These are phyloP conservation scores for Drosophila neonasuta DNA, from an alignment of 2,888 invertebrate genomes.

Conservation along the genomic window DNA sequence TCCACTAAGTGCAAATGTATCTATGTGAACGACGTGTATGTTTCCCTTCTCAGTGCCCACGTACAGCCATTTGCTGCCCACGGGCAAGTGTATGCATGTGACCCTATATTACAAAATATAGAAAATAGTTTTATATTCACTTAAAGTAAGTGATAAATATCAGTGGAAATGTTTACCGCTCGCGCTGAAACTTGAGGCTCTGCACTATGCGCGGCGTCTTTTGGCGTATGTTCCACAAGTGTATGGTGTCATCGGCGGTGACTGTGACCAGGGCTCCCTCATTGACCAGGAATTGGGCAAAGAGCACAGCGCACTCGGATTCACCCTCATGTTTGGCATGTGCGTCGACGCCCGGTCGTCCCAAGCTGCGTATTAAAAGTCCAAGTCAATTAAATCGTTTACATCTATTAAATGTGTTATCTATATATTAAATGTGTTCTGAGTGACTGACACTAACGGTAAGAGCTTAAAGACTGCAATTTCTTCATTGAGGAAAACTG, in stretches of 20 bases:
- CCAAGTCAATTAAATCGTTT: too few relatives aligned
- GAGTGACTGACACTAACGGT: too few relatives aligned
- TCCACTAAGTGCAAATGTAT: constrained; percentile 97
- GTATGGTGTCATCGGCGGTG: constrained; percentile 97
- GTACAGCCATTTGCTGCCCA: constrained; percentile 99
- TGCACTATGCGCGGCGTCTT: constrained; percentile 97
- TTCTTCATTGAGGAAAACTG: too few relatives aligned
- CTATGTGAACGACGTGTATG: constrained; percentile 98
- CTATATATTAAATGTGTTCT: too few relatives aligned
- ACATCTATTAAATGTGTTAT: too few relatives aligned
- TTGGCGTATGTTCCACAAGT: constrained; percentile 98
- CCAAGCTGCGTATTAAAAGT: constrained; percentile 86
- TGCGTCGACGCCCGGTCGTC: constrained; percentile 98
- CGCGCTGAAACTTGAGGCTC: constrained; percentile 97
- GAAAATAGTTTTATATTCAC: too few relatives aligned
- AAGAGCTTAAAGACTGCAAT: too few relatives aligned
- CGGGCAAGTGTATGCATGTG: constrained; percentile 96
- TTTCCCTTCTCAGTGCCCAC: constrained; percentile 99
- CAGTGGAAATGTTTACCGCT: constrained; percentile 85
- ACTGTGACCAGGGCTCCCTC: constrained; percentile 98
- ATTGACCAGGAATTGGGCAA: constrained; percentile 97
- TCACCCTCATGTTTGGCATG: constrained; percentile 92
- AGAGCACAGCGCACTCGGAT: constrained; percentile 86
- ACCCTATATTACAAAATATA: constrained; percentile 86
- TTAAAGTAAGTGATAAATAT: not conserved